Conservation (phyloP, 2,797 vertebrate genomes). For the Epinephelus malabaricus region DNA sequence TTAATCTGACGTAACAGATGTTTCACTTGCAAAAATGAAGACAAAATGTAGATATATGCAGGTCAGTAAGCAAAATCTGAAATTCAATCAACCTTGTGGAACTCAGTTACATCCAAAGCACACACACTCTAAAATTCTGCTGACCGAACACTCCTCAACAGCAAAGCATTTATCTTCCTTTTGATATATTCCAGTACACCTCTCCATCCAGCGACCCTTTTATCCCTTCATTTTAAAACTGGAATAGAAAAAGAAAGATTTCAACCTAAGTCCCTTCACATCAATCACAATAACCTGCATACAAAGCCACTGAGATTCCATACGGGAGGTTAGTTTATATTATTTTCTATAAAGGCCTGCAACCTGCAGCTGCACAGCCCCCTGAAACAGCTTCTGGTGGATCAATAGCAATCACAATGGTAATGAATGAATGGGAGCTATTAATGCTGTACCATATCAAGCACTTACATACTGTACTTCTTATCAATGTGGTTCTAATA, state of each 20-base stretch:
- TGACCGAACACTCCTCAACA: constrained; percentile 49
- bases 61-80: constrained; percentile 38
- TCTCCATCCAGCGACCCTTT: constrained; percentile 28
- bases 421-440: constrained; percentile 61
- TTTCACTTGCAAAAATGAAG: constrained; percentile 30
- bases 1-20: constrained; percentile 25
- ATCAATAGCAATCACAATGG: constrained; percentile 72
- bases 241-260: constrained; percentile 45
- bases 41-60: constrained; percentile 23
- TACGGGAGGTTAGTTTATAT: constrained; percentile 1
- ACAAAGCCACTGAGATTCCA: constrained; percentile 35
- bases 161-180: constrained; percentile 45
- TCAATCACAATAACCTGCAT: constrained; percentile 58
- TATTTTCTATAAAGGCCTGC: constrained; percentile 28
- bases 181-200: constrained; percentile 47
- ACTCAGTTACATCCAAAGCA: constrained; percentile 23
- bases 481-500: constrained; percentile 26
- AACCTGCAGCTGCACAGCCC: constrained; percentile 29
- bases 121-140: constrained; percentile 46
- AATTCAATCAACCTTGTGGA: constrained; percentile 51
- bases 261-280: constrained; percentile 38
- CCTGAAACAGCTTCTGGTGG: constrained; percentile 24
- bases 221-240: constrained; percentile 55
- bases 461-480: constrained; percentile 33
- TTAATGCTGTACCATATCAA: constrained; percentile 38